Base-by-base conservation (phyloP, 2,113 vertebrate genomes). In the Oreochromis spilurus region DNA sequence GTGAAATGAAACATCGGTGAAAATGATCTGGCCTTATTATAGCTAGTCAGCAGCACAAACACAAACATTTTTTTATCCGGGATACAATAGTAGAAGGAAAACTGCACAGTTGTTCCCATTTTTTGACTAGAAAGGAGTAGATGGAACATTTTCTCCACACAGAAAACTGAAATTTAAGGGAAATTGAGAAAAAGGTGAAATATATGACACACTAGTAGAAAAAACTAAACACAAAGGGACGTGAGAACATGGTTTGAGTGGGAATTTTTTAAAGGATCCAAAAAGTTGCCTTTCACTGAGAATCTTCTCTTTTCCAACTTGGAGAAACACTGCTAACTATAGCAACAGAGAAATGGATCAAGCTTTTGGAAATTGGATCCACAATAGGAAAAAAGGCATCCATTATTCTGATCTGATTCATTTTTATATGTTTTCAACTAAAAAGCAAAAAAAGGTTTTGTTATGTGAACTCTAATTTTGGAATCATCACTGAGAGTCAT, bases 1-100 rank as follows among this genome's bases (percentile, higher is more conserved):
- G 82, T 94, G 92, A 91, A 52, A 91, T 83, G 80, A 91, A 3
- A 82, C 67, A 81, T 85, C 38, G 50, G 24, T 82, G 55, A 84
- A n/a, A 13, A 77, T 80, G 38, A n/a, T 81, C 70, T 50, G 45
- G 16, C 43, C 16, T 50, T 77, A 19, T 77, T 3, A 17, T 50
- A 77, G 21, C 16, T 29, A 17, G 14, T 48, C 70, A 75, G 14
- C 26, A 48, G 21, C 40, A 75, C 14, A 48, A 75, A 75, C 16
- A 38, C 14, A 48, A 11, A 48, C 14, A 75, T 19, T 19, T 29
- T 50, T 77, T 77, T 50, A 31, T 52, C 72, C 16, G 52, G 45
- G 26, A 77, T 31, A 12, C 45, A 50, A 29, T 8, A 31, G 43
- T 50, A 77, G 26, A 77, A 12, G 26, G 16, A 50, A 50, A 52